Evolutionary conservation across 1,140 invertebrate species (phyloP), one percentile per base, ranked within the genome.

Genomic region (Chironomus striatipennis): DNA sequence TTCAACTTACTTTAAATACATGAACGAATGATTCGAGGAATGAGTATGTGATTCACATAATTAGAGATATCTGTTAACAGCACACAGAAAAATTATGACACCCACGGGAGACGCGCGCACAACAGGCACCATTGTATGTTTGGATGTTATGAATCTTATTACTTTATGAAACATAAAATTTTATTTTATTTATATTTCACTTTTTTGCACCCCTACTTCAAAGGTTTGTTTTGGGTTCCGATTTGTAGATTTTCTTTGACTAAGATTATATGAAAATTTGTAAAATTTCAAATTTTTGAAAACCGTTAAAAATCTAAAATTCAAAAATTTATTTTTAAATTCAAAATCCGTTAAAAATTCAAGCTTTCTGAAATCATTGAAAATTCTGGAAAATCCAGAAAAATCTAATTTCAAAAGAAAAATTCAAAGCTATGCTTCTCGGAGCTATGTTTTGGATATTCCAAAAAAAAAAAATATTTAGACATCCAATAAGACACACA

Each of bases 61-160:
- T 70, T 70, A 70, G 65, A 70, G 18, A 70, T 70, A 70, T 70
- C 18, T 70, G 65, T 70, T 70, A 70, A 70, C 65, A 70, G 18
- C 65, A 70, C 20, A 57, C 47, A 57, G 65, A 17, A 70, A 70
- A 70, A 21, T 70, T 70, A 70, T 70, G 65, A 70, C 17, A 9
- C 65, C 6, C 65, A 20, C 7, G 65, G 65, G 65, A 18, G 18
- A 17, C 18, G 12, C 5, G 47, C n/a, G 12, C 12, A n/a, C 3
- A 15, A 15, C 43, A 47, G 42, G 43, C 43, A 47, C 9, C 64
- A 67, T 67, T 17, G 64, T 67, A 57, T 57, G 47, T 34, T 34
- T 34, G 24, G 2, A 20, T 70, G 65, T 70, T 70, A 21, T 70
- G 65, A 70, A 70, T 70, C 65, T 70, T 70, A 70, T 70, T 70